Evolutionary conservation across 2,797 vertebrate species (phyloP).

Genomic region (Crenuchus spilurus): DNA sequence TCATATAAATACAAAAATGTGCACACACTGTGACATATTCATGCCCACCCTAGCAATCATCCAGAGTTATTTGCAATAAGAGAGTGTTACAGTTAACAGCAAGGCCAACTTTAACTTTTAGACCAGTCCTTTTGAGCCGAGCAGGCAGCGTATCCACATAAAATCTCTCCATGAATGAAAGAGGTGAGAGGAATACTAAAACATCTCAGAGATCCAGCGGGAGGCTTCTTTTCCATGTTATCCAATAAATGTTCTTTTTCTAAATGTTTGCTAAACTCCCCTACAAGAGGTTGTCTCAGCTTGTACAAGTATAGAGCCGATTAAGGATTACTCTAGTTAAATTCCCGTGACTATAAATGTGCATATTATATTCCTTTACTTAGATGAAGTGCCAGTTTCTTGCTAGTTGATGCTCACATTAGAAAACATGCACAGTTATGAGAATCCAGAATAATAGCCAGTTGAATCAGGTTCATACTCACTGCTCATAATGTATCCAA

Average conservation of each 20-base stretch:
- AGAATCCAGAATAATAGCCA: background rate
- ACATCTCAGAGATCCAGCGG: background rate
- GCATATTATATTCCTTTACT: background rate
- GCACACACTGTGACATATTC: background rate
- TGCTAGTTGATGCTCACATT: background rate
- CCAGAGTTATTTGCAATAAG: background rate
- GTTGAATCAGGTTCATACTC: conserved; percentile 5
- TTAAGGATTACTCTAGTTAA: conserved; percentile 15
- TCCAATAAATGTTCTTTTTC: conserved; percentile 18
- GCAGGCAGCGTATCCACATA: conserved; percentile 9
- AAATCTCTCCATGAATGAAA: conserved; percentile 12
- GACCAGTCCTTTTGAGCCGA: background rate
- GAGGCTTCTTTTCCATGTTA: background rate
- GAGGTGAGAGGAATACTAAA: conserved; percentile 29
- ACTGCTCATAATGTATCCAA: conserved; percentile 9
- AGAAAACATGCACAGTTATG: background rate
- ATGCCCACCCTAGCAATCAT: background rate
- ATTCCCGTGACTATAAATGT: background rate
- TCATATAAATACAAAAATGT: background rate
- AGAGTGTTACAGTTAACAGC: background rate
- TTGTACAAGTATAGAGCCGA: background rate
- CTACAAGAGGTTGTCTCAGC: conserved; percentile 2
- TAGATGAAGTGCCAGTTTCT: background rate
- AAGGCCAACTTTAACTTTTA: background rate
- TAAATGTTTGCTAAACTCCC: conserved; percentile 34